Evolutionary conservation across 2,113 vertebrate species (phyloP).

Genomic region (Anguilla japonica): DNA sequence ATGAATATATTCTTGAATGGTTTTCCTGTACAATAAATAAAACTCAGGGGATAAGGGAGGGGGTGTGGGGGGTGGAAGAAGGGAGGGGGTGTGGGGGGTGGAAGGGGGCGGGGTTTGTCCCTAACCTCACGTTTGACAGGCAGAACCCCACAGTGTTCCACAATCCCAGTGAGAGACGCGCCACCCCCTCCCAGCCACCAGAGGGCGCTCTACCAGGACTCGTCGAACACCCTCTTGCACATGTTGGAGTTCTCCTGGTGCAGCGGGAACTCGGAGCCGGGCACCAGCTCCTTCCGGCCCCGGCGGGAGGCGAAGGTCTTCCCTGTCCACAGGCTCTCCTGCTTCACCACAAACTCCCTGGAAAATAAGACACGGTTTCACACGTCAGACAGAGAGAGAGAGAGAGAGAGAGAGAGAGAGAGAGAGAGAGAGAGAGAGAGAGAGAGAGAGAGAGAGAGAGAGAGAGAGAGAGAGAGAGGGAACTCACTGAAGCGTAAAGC

Average conservation of each 20-base stretch:
- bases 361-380: constrained; percentile 8
- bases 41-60: background rate
- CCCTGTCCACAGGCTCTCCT: constrained; percentile 80
- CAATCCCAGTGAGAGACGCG: background rate
- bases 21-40: constrained; percentile 30
- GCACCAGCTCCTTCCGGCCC: constrained; percentile 63
- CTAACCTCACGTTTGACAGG: background rate
- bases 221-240: constrained; percentile 85
- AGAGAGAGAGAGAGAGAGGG: no score
- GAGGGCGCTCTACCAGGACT: constrained; percentile 63
- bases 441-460: background rate
- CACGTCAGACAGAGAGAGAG: background rate
- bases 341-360: constrained; percentile 79
- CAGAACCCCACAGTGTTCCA: background rate
- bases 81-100: background rate
- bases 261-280: constrained; percentile 89
- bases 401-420: no score
- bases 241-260: constrained; percentile 96
- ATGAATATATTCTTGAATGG: constrained; percentile 20
- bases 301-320: constrained; percentile 65
- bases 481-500: no score
- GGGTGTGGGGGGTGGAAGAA: background rate
- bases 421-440: background rate
- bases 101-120: background rate
- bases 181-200: background rate